phyloP scores from a whole-genome alignment of 1,140 invertebrate species.

The Myzus persicae region DNA sequence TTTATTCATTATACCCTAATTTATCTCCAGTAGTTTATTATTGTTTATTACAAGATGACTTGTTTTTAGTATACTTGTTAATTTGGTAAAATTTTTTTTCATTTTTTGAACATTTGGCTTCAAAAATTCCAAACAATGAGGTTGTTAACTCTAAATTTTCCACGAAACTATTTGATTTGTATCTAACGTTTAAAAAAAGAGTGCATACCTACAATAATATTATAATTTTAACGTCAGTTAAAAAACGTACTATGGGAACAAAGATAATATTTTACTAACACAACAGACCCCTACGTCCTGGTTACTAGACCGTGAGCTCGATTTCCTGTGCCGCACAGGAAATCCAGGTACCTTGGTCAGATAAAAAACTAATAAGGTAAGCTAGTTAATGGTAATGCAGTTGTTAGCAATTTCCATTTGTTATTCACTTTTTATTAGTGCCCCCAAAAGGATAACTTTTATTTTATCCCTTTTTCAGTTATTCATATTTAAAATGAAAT shows the following conservation, averaged over 20 bases:
- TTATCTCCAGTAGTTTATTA: neutral
- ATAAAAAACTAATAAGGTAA: conserved; percentile 41
- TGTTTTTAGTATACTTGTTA: neutral
- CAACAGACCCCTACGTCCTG: conserved; percentile 23
- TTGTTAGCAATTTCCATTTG: neutral
- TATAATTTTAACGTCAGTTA: neutral
- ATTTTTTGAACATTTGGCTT: neutral
- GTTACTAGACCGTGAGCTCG: conserved; percentile 47
- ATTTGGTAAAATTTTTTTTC: neutral
- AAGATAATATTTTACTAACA: conserved; percentile 5
- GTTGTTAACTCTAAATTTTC: conserved; percentile 27
- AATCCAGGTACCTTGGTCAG: conserved; percentile 42
- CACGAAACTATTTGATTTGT: neutral
- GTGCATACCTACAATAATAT: neutral
- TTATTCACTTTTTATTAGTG: neutral
- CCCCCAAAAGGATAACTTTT: neutral
- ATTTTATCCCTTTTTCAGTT: neutral
- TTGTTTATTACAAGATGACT: neutral
- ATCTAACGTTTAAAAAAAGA: neutral
- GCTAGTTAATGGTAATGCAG: neutral
- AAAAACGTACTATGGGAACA: conserved; percentile 44
- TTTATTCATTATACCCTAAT: neutral
- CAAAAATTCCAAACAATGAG: conserved; percentile 16
- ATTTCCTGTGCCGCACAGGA: conserved; percentile 50
- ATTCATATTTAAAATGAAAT: conserved; percentile 13